Conservation (phyloP, 1,140 invertebrate species). For the Solenopsis invicta region DNA sequence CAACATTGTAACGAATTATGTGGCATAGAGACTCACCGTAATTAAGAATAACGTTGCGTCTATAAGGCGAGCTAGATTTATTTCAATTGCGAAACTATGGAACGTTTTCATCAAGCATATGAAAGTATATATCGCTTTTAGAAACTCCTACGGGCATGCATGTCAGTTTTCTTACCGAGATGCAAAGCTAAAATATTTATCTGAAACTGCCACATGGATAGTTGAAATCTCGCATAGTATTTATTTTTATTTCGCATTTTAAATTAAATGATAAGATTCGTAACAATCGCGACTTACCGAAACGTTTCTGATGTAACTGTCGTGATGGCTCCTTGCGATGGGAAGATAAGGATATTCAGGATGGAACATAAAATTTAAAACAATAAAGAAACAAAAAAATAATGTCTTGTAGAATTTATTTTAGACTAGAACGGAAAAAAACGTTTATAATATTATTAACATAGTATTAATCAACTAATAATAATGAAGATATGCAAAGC, state of each 20-base stretch:
- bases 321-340: slow-evolving; percentile 30
- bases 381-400: slow-evolving; percentile 82
- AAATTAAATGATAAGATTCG: slow-evolving; percentile 10
- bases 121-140: neutral
- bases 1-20: slow-evolving; percentile 24
- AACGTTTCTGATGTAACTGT: slow-evolving; percentile 26
- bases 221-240: neutral
- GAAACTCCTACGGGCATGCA: neutral
- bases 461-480: slow-evolving; percentile 82
- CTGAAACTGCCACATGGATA: neutral
- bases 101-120: neutral
- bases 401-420: slow-evolving; percentile 84
- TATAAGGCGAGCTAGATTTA: neutral
- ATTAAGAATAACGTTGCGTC: neutral
- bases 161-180: neutral
- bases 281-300: slow-evolving; percentile 57
- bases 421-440: slow-evolving; percentile 86
- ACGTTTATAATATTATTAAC: slow-evolving; percentile 79
- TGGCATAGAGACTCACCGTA: neutral
- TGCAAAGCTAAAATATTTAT: neutral
- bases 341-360: neutral
- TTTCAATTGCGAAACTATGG: neutral
- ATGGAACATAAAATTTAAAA: slow-evolving; percentile 73
- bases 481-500: slow-evolving; percentile 73
- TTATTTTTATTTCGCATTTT: neutral